These are phyloP conservation scores for Idaea dimidiata DNA, from an alignment of 2,888 invertebrate genomes.

Conservation along the genomic window DNA sequence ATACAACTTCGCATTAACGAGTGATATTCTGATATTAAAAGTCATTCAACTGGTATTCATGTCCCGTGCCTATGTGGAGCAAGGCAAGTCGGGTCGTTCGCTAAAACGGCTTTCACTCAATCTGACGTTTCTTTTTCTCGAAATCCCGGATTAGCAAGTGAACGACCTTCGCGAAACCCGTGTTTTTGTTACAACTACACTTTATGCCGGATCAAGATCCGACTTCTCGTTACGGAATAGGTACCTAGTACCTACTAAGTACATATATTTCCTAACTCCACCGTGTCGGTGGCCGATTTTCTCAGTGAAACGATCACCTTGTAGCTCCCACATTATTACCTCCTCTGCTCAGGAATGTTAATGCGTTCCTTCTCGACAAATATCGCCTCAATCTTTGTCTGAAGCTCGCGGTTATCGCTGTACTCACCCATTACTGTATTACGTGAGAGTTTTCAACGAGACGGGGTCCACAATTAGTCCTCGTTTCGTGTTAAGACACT, in stretches of 20 bases:
- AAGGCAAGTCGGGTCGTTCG: conserved; percentile 24
- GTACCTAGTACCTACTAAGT: conserved; percentile 27
- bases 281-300: conserved; percentile 46
- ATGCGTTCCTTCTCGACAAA: conserved; percentile 49
- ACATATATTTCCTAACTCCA: conserved; percentile 39
- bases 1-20: neutral
- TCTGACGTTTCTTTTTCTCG: conserved; percentile 26
- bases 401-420: conserved; percentile 50
- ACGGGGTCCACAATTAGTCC: conserved; percentile 27
- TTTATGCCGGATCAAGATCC: conserved; percentile 7
- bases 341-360: conserved; percentile 55
- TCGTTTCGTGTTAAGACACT: conserved; percentile 23
- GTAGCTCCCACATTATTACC: conserved; percentile 63
- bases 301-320: conserved; percentile 56
- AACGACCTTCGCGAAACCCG: conserved; percentile 27
- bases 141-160: conserved; percentile 31
- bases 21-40: neutral
- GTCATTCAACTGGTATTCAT: neutral
- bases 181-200: conserved; percentile 22
- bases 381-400: conserved; percentile 54
- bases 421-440: conserved; percentile 58
- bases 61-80: conserved; percentile 20
- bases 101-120: conserved; percentile 30
- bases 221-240: conserved; percentile 22
- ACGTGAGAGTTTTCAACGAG: conserved; percentile 45